A percentile compares a stretch with the other conserved stretches of the same genome.
These are phyloP conservation scores for Phymorhynchus buccinoides DNA, from an alignment of 1,140 invertebrate genomes.

Conservation along the genomic window DNA sequence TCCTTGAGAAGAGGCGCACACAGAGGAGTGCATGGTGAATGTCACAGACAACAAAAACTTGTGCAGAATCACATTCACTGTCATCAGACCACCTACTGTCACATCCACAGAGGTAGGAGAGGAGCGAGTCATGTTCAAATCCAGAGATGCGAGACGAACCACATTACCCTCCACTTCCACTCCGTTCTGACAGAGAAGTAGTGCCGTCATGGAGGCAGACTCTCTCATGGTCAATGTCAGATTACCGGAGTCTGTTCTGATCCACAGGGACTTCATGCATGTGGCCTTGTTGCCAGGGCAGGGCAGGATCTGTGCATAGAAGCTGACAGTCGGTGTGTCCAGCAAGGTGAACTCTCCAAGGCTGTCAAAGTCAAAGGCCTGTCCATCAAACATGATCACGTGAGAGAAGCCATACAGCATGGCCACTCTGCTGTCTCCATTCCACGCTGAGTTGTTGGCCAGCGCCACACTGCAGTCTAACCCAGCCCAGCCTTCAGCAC, in stretches of 20 bases:
- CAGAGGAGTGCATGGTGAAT: constrained; percentile 23
- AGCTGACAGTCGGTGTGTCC: constrained; percentile 4
- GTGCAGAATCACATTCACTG: constrained; percentile 33
- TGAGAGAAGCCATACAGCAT: constrained; percentile 46
- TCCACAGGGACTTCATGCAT: constrained; percentile 46
- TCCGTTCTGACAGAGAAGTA: constrained; percentile 39
- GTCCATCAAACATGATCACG: constrained; percentile 56
- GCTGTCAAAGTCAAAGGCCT: constrained; percentile 44
- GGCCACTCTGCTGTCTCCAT: constrained; percentile 40
- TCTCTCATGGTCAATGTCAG: constrained; percentile 42
- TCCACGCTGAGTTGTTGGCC: not conserved
- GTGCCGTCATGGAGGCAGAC: not conserved
- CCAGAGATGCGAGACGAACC: not conserved
- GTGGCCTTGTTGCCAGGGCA: constrained; percentile 38
- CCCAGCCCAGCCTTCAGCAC: constrained; percentile 50
- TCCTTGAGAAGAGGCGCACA: constrained; percentile 38
- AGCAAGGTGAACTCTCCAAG: constrained; percentile 46
- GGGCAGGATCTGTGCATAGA: constrained; percentile 37
- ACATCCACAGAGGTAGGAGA: constrained; percentile 34
- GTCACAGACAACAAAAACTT: constrained; percentile 32
- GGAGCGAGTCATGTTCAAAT: constrained; percentile 28
- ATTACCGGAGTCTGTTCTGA: constrained; percentile 36
- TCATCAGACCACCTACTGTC: constrained; percentile 27
- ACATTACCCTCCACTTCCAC: constrained; percentile 33
- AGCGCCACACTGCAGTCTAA: constrained; percentile 47